Evolutionary conservation across 1,140 invertebrate genomes (phyloP).

Genomic region (Mactra quadrangularis): DNA sequence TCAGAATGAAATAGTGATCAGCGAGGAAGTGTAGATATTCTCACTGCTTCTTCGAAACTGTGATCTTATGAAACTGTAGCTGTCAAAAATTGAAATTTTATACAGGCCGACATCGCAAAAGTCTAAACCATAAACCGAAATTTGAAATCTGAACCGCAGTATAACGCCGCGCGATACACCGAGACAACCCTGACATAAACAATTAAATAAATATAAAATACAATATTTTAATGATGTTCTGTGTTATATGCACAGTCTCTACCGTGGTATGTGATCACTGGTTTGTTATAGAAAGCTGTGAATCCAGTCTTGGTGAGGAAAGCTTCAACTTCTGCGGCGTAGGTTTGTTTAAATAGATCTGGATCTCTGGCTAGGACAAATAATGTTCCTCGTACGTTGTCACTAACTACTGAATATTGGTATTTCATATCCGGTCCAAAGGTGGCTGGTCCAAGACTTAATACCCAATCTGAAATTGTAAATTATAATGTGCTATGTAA

Average conservation of each 20-base stretch:
- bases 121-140: too few relatives aligned
- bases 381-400: conserved; percentile 68
- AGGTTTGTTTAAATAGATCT: conserved; percentile 50
- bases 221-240: conserved; percentile 49
- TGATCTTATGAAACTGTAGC: too few relatives aligned
- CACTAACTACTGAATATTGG: conserved; percentile 70
- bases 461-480: conserved; percentile 69
- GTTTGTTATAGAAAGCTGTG: conserved; percentile 66
- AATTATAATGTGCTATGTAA: too few relatives aligned
- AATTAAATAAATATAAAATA: not conserved
- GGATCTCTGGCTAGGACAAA: conserved; percentile 71
- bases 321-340: conserved; percentile 60
- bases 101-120: too few relatives aligned
- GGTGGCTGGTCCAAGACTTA: conserved; percentile 68
- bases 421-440: conserved; percentile 65
- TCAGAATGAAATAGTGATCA: too few relatives aligned
- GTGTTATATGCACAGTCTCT: conserved; percentile 69
- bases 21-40: too few relatives aligned
- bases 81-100: too few relatives aligned
- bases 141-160: too few relatives aligned
- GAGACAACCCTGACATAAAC: not conserved
- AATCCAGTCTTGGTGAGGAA: conserved; percentile 67
- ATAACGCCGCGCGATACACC: too few relatives aligned
- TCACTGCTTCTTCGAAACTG: too few relatives aligned
- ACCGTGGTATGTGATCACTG: conserved; percentile 67